Evolutionary conservation across 2,888 invertebrate genomes (phyloP).

Genomic region (Sepiola atlantica): DNA sequence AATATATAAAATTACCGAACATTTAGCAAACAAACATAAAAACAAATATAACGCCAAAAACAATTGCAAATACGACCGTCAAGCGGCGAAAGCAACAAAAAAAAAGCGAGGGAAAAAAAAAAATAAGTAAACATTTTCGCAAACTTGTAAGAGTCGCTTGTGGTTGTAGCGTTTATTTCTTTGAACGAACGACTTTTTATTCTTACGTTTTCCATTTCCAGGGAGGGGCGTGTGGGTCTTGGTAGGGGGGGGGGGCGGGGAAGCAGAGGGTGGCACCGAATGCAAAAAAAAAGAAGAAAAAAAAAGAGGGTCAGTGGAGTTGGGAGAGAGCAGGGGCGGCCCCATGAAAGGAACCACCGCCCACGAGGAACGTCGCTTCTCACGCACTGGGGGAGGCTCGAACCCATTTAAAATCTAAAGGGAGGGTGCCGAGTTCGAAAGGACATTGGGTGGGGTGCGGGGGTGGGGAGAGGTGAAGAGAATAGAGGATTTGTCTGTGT

Average conservation of each 20-base stretch:
- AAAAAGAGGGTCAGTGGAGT: background rate
- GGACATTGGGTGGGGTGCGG: background rate
- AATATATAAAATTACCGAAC: too few relatives aligned
- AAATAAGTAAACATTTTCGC: too few relatives aligned
- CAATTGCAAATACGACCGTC: too few relatives aligned
- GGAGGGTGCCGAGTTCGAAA: background rate
- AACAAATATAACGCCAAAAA: too few relatives aligned
- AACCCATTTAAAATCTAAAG: background rate
- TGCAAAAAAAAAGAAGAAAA: background rate
- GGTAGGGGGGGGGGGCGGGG: background rate
- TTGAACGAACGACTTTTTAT: background rate
- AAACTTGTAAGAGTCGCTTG: too few relatives aligned
- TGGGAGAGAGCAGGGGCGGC: background rate
- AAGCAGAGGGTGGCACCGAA: background rate
- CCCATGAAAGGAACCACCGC: background rate
- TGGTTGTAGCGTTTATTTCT: background rate
- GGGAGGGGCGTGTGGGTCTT: background rate
- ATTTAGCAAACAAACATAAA: too few relatives aligned
- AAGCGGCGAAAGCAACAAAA: background rate
- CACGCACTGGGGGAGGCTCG: slow-evolving; percentile 9
- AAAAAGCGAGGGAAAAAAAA: background rate
- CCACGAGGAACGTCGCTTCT: background rate
- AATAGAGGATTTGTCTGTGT: too few relatives aligned
- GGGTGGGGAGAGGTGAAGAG: background rate
- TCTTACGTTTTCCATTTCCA: background rate